These are phyloP conservation scores for Hypomecis atomaria DNA, from an alignment of 2,888 invertebrate genomes.

Conservation along the genomic window DNA sequence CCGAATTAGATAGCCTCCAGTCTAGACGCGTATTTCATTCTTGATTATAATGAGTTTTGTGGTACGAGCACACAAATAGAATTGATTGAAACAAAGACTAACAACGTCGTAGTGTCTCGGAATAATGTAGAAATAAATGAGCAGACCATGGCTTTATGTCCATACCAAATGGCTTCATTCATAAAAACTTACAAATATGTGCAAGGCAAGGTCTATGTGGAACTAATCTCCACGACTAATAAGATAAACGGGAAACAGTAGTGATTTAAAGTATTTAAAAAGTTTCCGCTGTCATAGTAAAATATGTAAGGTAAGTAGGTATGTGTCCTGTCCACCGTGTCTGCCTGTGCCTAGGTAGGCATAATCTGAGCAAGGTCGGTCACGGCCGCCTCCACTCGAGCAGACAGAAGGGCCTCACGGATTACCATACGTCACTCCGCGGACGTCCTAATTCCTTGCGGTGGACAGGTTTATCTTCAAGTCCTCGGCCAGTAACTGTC, in stretches of 20 bases:
- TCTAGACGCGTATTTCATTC: neutral
- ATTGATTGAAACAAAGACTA: too few relatives aligned
- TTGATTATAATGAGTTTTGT: too few relatives aligned
- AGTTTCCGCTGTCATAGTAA: too few relatives aligned
- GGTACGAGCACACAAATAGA: too few relatives aligned
- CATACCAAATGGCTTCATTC: neutral
- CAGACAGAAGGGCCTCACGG: conserved; percentile 37
- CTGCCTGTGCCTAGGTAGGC: conserved; percentile 10
- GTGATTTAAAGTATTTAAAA: neutral
- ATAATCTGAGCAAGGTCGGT: conserved; percentile 27
- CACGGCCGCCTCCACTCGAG: conserved; percentile 18
- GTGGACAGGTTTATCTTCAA: conserved; percentile 38
- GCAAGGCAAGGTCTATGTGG: neutral
- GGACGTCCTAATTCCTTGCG: conserved; percentile 42
- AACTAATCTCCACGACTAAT: conserved; percentile 2
- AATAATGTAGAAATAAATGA: neutral
- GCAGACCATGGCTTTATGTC: neutral
- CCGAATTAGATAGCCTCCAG: neutral
- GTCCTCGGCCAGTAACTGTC: conserved; percentile 16
- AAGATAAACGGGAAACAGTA: neutral
- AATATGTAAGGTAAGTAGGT: too few relatives aligned
- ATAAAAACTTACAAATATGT: neutral
- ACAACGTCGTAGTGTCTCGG: neutral
- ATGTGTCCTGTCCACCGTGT: neutral
- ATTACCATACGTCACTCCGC: conserved; percentile 49